Conservation (phyloP, 1,140 invertebrate genomes). For the Delia radicum region DNA sequence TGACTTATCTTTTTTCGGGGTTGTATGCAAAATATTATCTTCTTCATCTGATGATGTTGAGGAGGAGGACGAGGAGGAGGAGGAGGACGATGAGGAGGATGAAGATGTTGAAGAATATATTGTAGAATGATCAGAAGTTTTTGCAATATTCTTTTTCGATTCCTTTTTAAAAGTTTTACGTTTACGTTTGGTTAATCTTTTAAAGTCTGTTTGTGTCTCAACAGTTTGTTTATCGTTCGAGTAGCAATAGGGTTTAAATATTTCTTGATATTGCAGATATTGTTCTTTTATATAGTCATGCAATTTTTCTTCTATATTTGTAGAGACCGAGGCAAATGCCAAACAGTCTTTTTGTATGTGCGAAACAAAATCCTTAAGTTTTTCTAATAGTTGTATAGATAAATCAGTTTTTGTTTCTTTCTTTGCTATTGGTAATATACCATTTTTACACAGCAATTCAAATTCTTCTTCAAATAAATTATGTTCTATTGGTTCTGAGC, state of each 20-base stretch:
- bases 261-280: conserved; percentile 32
- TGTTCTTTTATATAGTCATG: conserved; percentile 32
- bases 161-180: neutral
- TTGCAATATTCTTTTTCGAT: neutral
- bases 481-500: conserved; percentile 37
- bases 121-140: conserved; percentile 9
- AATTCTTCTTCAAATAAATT: conserved; percentile 36
- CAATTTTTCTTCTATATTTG: conserved; percentile 26
- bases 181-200: neutral
- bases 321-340: conserved; percentile 26
- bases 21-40: neutral
- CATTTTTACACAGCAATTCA: conserved; percentile 25
- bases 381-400: neutral
- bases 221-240: neutral
- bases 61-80: neutral
- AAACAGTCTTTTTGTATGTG: conserved; percentile 39
- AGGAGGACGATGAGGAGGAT: neutral
- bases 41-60: neutral
- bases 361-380: conserved; percentile 35
- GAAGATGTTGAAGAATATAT: neutral
- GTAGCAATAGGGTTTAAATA: neutral
- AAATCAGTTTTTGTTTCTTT: neutral
- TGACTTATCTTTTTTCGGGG: too few species aligned
- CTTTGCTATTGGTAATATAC: neutral
- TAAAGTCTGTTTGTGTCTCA: conserved; percentile 18